phyloP scores from a whole-genome alignment of 2,888 invertebrate species.

The Nephrotoma appendiculata region DNA sequence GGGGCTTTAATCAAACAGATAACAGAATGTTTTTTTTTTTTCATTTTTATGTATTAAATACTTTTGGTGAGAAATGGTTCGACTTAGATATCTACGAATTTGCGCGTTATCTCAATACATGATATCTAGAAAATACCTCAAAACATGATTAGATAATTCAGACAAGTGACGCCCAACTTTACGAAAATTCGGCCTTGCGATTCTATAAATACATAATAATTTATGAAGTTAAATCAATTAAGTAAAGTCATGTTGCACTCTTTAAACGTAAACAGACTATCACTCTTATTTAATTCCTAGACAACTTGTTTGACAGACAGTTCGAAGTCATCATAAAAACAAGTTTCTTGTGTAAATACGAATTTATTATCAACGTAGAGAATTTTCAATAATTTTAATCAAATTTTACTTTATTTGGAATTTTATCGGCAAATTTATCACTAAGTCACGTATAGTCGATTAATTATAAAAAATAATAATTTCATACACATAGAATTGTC shows the following conservation, averaged over 20 bases:
- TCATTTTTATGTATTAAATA: no score
- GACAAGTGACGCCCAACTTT: neutral
- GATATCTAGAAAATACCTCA: neutral
- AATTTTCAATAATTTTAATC: neutral
- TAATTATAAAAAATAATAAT: neutral
- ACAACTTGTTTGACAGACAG: neutral
- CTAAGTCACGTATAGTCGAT: neutral
- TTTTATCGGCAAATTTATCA: neutral
- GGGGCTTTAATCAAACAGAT: neutral
- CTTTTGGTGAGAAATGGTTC: no score
- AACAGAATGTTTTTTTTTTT: no score
- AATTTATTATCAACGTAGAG: neutral
- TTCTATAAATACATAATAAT: neutral
- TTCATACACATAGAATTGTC: neutral
- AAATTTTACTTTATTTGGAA: neutral
- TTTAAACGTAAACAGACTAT: neutral
- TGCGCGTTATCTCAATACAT: neutral
- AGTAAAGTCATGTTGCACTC: neutral
- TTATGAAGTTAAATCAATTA: no score
- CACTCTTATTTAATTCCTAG: neutral
- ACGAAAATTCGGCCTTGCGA: neutral
- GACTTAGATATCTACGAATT: no score
- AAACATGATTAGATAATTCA: neutral
- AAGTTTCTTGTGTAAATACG: neutral
- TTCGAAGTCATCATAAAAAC: neutral